Evolutionary conservation across 2,113 vertebrate genomes (phyloP), one percentile per base, ranked within the genome.

Genomic region (Bos javanicus): DNA sequence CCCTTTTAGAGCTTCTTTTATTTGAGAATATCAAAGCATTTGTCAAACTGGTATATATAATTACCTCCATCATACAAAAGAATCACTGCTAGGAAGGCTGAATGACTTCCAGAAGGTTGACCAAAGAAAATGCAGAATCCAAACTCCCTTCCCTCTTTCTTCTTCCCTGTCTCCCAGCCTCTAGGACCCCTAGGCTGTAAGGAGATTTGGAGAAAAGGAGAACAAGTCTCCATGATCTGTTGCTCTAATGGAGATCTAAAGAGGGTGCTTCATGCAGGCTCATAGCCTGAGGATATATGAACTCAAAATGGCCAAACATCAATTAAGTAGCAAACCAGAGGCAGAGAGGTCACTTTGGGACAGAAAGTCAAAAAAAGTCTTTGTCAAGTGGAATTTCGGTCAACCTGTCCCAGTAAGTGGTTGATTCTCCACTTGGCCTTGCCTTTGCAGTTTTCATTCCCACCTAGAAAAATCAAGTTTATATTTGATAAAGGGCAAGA

Each of bases 11-110:
- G 36, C 26, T 25, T 93, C 96, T 97, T 97, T 97, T 90, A 93
- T 98, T 93, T 98, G 43, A 97, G 43, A 91, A 36, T 97, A 98
- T 97, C 96, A 98, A 98, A 97, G 94, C 82, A 88, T 87, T 95
- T 98, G 96, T 92, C 89, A 95, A 97, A 90, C 67, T 0, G 1
- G 74, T 94, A 56, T 67, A 93, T 93, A 92, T 94, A 97, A 97
- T 97, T 97, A 95, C 80, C 91, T 93, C 74, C 71, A 90, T 97
- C 33, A 16, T 84, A 91, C 88, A 81, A 95, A 95, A 93, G 39
- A 78, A 25, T 60, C 76, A 87, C 87, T 59, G 33, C 57, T 82
- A 88, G 87, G 50, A 60, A 95, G 46, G 28, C 86, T 83, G 71
- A 81, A 60, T 88, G 86, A 86, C 85, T 96, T 91, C 50, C 10